Evolutionary conservation across 2,113 vertebrate species (phyloP).

Genomic region (Rhombomys opimus): DNA sequence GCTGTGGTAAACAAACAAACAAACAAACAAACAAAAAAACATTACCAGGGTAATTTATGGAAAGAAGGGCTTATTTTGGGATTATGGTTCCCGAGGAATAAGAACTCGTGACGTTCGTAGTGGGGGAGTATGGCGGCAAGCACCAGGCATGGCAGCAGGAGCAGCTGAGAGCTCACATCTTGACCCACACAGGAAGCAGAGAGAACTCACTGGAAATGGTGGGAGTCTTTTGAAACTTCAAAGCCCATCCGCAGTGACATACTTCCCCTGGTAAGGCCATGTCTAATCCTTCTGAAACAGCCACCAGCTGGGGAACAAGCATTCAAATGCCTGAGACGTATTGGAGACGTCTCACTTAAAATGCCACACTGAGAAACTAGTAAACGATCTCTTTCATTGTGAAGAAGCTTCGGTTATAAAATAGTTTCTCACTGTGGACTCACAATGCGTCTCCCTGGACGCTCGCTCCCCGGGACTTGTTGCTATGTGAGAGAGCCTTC

Average conservation of each 20-base stretch:
- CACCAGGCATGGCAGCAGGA: not conserved
- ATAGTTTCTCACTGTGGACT: not conserved
- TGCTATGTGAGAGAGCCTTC: not conserved
- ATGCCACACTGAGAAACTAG: not conserved
- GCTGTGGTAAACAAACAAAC: not conserved
- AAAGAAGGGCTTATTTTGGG: not conserved
- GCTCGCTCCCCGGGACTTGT: not conserved
- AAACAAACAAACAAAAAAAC: too few species aligned
- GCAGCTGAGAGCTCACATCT: not conserved
- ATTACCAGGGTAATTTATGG: not conserved
- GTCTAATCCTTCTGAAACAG: not conserved
- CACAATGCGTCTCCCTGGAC: slow-evolving; percentile 3
- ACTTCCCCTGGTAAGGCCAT: not conserved
- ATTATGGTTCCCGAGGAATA: not conserved
- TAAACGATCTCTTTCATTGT: slow-evolving; percentile 12
- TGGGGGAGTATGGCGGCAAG: not conserved
- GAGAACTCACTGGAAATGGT: not conserved
- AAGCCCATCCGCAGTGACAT: not conserved
- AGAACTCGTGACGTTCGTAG: not conserved
- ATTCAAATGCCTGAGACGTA: not conserved
- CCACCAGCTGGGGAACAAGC: not conserved
- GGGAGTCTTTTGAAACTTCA: not conserved
- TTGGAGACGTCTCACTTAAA: not conserved
- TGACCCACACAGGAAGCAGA: not conserved
- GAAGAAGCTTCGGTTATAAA: slow-evolving; percentile 28